Base-by-base conservation (phyloP, 2,113 vertebrate genomes). In the Pelecanus crispus region DNA sequence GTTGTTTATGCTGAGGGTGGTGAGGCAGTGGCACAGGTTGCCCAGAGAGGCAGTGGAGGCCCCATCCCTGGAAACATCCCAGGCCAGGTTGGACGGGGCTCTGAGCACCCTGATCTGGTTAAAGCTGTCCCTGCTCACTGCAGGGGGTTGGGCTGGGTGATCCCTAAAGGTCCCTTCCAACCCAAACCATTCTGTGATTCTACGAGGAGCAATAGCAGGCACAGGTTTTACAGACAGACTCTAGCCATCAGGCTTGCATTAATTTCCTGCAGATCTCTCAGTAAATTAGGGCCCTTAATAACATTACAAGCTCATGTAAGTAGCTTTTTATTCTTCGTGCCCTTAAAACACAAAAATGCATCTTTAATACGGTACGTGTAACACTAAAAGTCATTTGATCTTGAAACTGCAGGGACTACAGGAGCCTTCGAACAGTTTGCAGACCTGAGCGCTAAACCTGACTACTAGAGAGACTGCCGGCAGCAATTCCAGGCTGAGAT, bases 1-100 rank as follows among this genome's bases (percentile, higher is more conserved):
- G 74, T 17, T 1, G 0, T 58, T 58, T 3, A 11, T 0, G 1
- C 0, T 50, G 31, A n/a, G 32, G 14, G 31, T 26, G n/a, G 17
- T 21, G 36, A 73, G 2, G 1, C 9, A 2, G 17, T 19, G n/a
- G 3, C 20, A 1, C 20, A 55, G 49, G 56, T 16, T 84, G 31
- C 31, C 44, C 61, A 13, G 63, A n/a, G 52, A 52, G 11, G 42
- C 2, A 6, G 56, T 4, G 7, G 36, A 11, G 42, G 72, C 11
- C 22, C 28, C 38, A 14, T 45, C 42, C 17, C 42, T 50, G 17
- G 42, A 11, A 6, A 8, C 5, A 6, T 73, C 8, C 42, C 5
- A 32, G 44, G 36, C 2, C 36, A 45, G 68, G 59, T 1, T 52
- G 61, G 68, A 22, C 0, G 8, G 16, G 44, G 52, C 68, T 81